Base-by-base conservation (phyloP, 2,113 vertebrate genomes). In the Zapornia atra region DNA sequence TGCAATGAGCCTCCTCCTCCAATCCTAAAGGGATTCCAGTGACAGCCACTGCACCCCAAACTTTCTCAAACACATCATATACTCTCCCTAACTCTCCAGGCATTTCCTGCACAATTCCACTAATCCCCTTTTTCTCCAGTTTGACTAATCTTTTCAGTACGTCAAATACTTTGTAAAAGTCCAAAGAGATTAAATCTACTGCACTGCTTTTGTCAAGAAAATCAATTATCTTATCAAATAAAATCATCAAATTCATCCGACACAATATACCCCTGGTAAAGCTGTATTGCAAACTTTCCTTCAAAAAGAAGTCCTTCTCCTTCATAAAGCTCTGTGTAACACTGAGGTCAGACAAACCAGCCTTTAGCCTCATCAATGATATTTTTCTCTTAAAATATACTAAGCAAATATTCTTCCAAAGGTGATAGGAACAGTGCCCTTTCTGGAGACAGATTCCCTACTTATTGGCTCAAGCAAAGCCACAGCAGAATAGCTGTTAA, bases 171-270 rank as follows among this genome's bases (percentile, higher is more conserved):
- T 73, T 80, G 50, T 29, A 68, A 57, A 75, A 96, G 61, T 76
- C 81, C 86, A 72, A 81, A 87, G 60, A 94, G 94, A 91, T 96
- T 94, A 87, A 28, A 96, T 97, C 89, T 85, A 60, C 86, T 76
- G 61, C 29, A 31, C 44, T 31, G 65, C 57, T 84, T 90, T 94
- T 92, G 81, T 92, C 69, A 72, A 88, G 77, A 91, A 94, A 95
- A 95, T 87, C 81, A 84, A 92, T 94, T 91, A 92, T 81, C 92
- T 89, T 88, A 92, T 86, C 83, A 84, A 94, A 92, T 75, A 89
- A 94, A 95, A 96, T 81, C 38, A 78, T 60, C 92, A 91, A 56
- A 72, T 89, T 56, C 24, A 40, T 64, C 72, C 68, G 76, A 86
- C 73, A 83, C 76, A 90, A 44, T 71, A 71, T 11, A 78, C 34